Evolutionary conservation across 2,888 invertebrate species (phyloP).

Genomic region (Epiblema foenella): DNA sequence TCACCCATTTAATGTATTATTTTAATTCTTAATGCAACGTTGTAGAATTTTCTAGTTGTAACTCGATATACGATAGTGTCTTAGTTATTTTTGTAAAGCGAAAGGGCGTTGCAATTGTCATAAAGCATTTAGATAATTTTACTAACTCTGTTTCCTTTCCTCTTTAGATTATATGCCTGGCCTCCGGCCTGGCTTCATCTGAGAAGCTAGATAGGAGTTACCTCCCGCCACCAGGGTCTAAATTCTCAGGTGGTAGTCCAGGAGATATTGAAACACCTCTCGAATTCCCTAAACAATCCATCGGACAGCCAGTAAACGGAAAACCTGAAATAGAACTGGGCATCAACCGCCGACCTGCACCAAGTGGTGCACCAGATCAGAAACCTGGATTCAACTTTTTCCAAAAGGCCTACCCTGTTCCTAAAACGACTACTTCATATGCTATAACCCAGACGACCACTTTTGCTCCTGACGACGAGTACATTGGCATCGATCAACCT

Average conservation of each 20-base stretch:
- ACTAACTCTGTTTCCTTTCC: slow-evolving; percentile 44
- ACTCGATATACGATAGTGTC: too few species aligned
- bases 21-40: too few species aligned
- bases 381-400: slow-evolving; percentile 41
- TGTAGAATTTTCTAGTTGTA: too few species aligned
- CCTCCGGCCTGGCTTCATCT: slow-evolving; percentile 56
- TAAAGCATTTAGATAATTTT: too few species aligned
- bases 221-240: slow-evolving; percentile 70
- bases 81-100: too few species aligned
- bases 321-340: slow-evolving; percentile 52
- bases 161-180: slow-evolving; percentile 66
- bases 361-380: slow-evolving; percentile 39
- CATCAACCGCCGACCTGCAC: slow-evolving; percentile 37
- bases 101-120: too few species aligned
- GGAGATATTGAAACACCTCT: slow-evolving; percentile 62
- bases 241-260: slow-evolving; percentile 64
- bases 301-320: slow-evolving; percentile 45
- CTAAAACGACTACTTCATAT: slow-evolving; percentile 59
- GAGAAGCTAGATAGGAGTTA: slow-evolving; percentile 71
- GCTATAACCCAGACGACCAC: slow-evolving; percentile 64
- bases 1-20: too few species aligned
- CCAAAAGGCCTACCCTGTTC: slow-evolving; percentile 46
- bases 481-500: slow-evolving; percentile 8
- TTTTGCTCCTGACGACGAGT: slow-evolving; percentile 50
- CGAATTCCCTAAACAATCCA: slow-evolving; percentile 57